Conservation (phyloP, 2,797 vertebrate species). For the Lithobates sylvaticus region DNA sequence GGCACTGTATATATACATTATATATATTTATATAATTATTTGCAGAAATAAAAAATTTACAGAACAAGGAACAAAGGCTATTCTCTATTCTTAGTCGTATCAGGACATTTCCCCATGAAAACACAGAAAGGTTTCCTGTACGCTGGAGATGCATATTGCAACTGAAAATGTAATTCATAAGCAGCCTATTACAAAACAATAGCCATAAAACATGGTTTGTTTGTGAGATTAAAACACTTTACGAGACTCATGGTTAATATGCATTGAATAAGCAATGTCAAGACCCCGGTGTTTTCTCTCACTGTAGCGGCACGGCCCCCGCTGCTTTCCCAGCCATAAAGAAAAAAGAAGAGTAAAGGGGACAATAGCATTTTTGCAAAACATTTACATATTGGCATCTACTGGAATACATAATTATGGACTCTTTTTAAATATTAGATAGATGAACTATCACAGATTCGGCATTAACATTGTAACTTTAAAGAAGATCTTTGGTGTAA, state of each 20-base stretch:
- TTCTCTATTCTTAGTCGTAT: background rate
- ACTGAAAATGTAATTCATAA: no score
- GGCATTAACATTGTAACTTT: no score
- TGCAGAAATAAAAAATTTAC: no score
- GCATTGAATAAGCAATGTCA: constrained; percentile 6
- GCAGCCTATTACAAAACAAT: no score
- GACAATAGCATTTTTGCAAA: background rate
- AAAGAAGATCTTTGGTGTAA: no score
- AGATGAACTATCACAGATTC: no score
- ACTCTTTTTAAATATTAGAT: no score
- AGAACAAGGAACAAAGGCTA: background rate
- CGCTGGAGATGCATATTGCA: no score
- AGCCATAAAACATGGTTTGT: background rate
- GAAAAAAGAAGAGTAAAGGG: background rate
- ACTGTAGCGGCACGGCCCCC: background rate
- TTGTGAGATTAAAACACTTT: background rate
- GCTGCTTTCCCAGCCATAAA: background rate
- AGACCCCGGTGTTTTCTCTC: background rate
- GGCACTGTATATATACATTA: no score
- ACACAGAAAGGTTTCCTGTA: no score
- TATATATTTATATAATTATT: no score
- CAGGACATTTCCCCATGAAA: no score
- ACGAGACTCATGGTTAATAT: background rate
- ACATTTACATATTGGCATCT: background rate
- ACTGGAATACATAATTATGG: background rate